Evolutionary conservation across 2,113 vertebrate species (phyloP).

Genomic region (Phalacrocorax brasilianus): DNA sequence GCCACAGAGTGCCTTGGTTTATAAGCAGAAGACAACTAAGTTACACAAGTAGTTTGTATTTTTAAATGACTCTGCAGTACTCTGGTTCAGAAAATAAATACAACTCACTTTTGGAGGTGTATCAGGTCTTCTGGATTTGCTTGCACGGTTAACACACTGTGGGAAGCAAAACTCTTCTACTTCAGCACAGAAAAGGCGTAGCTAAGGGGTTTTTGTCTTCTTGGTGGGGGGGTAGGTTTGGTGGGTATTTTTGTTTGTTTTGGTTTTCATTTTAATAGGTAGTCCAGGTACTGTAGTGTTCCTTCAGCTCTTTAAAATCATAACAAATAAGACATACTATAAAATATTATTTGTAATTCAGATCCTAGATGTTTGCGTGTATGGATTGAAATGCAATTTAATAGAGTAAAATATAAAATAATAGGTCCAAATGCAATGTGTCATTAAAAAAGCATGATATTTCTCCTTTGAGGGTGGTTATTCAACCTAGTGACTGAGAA

Average conservation of each 20-base stretch:
- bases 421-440: neutral
- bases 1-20: neutral
- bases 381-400: neutral
- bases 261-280: neutral
- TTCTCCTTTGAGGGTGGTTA: neutral
- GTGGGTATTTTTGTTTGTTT: neutral
- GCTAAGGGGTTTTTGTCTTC: neutral
- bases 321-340: neutral
- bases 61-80: neutral
- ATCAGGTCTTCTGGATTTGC: neutral
- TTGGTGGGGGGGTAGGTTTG: neutral
- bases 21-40: neutral
- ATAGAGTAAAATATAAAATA: neutral
- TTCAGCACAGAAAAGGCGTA: neutral
- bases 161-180: neutral
- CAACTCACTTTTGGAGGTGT: neutral
- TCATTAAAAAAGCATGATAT: neutral
- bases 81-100: neutral
- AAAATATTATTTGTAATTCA: neutral
- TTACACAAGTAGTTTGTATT: neutral
- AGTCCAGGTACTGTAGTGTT: neutral
- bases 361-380: neutral
- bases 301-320: neutral
- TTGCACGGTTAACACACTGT: neutral
- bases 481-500: neutral